These are phyloP conservation scores for Cyrtodaria siliqua DNA, from an alignment of 2,888 invertebrate genomes.

Conservation along the genomic window DNA sequence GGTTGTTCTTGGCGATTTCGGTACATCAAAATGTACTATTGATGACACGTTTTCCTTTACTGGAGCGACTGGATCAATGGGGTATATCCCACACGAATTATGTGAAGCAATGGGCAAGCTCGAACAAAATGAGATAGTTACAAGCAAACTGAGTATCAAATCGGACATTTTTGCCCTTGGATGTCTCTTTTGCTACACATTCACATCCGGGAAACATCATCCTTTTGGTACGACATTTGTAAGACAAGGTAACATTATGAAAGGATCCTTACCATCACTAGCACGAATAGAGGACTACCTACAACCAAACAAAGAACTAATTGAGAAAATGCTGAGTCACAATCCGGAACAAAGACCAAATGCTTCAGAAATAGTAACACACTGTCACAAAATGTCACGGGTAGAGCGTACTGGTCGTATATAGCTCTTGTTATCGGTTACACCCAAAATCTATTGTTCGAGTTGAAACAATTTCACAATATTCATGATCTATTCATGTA, in stretches of 20 bases:
- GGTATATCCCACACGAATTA: constrained; percentile 5
- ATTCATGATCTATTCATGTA: too few species aligned
- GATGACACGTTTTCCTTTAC: constrained; percentile 1
- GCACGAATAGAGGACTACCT: not conserved
- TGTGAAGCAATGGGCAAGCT: not conserved
- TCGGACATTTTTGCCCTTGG: constrained; percentile 14
- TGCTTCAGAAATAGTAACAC: not conserved
- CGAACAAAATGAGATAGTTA: not conserved
- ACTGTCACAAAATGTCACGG: too few species aligned
- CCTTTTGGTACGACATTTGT: constrained; percentile 2
- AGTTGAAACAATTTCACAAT: too few species aligned
- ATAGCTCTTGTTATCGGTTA: too few species aligned
- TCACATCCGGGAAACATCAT: not conserved
- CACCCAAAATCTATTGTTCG: too few species aligned
- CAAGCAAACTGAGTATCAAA: not conserved
- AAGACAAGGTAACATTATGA: not conserved
- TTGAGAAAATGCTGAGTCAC: constrained; percentile 6
- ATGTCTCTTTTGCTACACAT: constrained; percentile 7
- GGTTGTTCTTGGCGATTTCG: constrained; percentile 15
- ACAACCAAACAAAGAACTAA: not conserved
- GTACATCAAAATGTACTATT: constrained; percentile 7
- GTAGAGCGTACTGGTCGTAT: too few species aligned
- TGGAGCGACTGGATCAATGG: not conserved
- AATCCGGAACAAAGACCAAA: constrained; percentile 4
- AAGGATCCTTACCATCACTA: not conserved